Base-by-base conservation (phyloP, 64 coral and sea anemone genomes). In the Stichodactyla mertensii region DNA sequence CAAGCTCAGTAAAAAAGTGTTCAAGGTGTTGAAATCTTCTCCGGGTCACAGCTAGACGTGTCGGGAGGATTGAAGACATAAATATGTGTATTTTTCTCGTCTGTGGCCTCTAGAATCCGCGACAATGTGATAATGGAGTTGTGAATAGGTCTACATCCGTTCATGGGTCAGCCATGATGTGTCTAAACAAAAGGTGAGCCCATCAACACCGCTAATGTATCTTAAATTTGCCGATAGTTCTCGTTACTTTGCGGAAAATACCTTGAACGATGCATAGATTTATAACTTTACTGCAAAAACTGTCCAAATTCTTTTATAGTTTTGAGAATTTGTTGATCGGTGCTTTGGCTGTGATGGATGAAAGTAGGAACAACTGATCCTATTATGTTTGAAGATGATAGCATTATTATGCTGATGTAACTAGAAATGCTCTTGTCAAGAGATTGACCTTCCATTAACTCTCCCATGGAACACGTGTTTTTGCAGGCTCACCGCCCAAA, bases 71-170 rank as follows among this genome's bases (percentile, higher is more conserved):
- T 5, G n/a, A 81, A 81, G 16, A 55, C 54, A 55, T 81, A 10
- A 81, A 27, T 74, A 74, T 74, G 69, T 81, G 78, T 81, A 81
- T 8, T 52, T 81, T 55, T 55, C 78, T 54, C 26, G 51, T 4
- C 53, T 81, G 78, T 55, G 78, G 78, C 78, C 54, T 45, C 26
- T 51, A 81, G 36, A 81, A 81, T 55, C 78, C 51, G 15, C 53
- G 36, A 53, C 78, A 81, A 81, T 53, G 51, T 8, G 78, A 81
- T 81, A 81, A 81, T 81, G 15, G 36, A 52, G 24, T 81, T 10
- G 6, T 81, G 78, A 81, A 81, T 81, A 20, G 52, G 78, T 81
- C 78, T 81, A 52, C 45, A 81, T 81, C 51, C 52, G 78, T 19
- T 81, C 24, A 10, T 74, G 10, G 64, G 69, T 31, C 69, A 31